These are phyloP conservation scores for Gymnobelideus leadbeateri DNA, from an alignment of 2,113 vertebrate species.

Conservation along the genomic window DNA sequence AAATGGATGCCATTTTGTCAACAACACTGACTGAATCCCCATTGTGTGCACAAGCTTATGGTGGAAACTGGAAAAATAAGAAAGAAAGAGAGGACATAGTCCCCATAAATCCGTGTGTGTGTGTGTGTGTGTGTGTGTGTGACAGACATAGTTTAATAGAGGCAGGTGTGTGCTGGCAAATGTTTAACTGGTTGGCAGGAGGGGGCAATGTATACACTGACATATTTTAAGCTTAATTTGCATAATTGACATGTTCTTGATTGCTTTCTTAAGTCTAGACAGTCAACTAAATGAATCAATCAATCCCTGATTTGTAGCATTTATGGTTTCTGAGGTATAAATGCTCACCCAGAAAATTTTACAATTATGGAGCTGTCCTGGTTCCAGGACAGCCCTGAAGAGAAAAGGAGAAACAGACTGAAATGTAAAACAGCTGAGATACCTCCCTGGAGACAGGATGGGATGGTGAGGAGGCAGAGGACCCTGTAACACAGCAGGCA, in stretches of 20 bases:
- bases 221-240: not conserved
- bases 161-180: not conserved
- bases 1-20: constrained; percentile 28
- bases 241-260: not conserved
- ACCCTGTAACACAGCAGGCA: not conserved
- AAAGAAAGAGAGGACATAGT: not conserved
- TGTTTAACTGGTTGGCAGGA: not conserved
- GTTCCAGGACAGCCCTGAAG: not conserved
- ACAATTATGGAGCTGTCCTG: too few species aligned
- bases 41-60: not conserved
- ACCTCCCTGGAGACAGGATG: too few species aligned
- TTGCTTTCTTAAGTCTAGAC: not conserved
- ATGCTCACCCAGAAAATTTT: not conserved
- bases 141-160: too few species aligned
- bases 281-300: not conserved
- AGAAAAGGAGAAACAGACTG: not conserved
- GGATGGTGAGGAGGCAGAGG: not conserved
- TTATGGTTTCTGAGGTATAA: not conserved
- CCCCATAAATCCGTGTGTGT: not conserved
- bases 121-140: not conserved
- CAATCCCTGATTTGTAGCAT: not conserved
- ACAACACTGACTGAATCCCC: not conserved
- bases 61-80: not conserved
- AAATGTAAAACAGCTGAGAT: not conserved
- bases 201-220: not conserved